Conservation (phyloP, 2,113 vertebrate genomes). For the Mesoclemmys tuberculata region DNA sequence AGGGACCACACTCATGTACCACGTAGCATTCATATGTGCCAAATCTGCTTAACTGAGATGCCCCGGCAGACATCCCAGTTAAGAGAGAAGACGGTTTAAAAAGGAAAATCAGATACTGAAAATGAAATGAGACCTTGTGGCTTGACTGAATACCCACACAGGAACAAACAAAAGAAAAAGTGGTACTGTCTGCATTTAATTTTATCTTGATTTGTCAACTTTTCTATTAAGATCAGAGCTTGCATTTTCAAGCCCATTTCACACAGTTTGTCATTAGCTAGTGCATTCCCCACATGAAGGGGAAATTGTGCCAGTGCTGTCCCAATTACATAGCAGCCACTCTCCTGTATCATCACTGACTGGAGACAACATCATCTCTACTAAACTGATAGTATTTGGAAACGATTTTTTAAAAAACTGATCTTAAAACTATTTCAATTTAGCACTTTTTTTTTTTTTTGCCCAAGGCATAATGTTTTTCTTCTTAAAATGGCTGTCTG, state of each 20-base stretch:
- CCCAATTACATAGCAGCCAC: neutral
- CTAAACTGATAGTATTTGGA: neutral
- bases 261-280: neutral
- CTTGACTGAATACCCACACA: rapidly evolving
- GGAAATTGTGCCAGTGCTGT: too few species aligned
- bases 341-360: neutral
- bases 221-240: neutral
- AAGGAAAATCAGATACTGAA: neutral
- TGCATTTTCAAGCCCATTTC: neutral
- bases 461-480: neutral
- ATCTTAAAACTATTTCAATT: neutral
- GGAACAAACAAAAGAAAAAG: rapidly evolving
- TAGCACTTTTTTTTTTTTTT: rapidly evolving
- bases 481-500: neutral
- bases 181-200: neutral
- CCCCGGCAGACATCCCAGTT: rapidly evolving
- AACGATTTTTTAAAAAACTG: neutral
- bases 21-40: neutral
- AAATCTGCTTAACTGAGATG: neutral
- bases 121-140: neutral
- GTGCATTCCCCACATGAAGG: rapidly evolving
- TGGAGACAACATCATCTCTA: neutral
- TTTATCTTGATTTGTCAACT: rapidly evolving
- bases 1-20: neutral
- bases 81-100: rapidly evolving